phyloP scores from a whole-genome alignment of 2,888 invertebrate species.

The Nycteola revayana region DNA sequence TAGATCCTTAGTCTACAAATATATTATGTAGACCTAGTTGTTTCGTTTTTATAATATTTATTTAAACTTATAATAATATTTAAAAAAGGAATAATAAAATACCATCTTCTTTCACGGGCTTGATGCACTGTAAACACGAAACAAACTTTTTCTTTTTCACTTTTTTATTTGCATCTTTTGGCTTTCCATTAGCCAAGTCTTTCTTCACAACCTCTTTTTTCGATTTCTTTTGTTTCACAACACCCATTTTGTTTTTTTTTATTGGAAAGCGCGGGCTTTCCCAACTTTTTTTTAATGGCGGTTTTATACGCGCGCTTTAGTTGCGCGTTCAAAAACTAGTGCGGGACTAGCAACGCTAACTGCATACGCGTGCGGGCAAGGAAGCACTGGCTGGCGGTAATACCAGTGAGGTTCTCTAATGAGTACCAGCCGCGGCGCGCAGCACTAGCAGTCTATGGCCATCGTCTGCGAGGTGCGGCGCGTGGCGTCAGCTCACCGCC shows the following conservation, averaged over 20 bases:
- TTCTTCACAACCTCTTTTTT: constrained; percentile 48
- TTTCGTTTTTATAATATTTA: not conserved
- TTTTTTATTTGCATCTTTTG: constrained; percentile 64
- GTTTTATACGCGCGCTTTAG: constrained; percentile 54
- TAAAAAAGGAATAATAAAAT: constrained; percentile 31
- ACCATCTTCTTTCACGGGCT: constrained; percentile 71
- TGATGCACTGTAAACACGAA: constrained; percentile 80
- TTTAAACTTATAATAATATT: not conserved
- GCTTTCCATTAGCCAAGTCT: constrained; percentile 57
- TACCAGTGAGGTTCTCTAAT: constrained; percentile 46
- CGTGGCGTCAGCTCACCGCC: constrained; percentile 68
- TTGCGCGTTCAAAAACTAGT: constrained; percentile 76
- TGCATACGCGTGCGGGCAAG: constrained; percentile 69
- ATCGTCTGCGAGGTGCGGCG: constrained; percentile 49
- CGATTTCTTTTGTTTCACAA: constrained; percentile 66
- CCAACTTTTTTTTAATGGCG: constrained; percentile 38
- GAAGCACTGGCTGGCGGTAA: constrained; percentile 61
- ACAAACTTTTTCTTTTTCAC: constrained; percentile 76
- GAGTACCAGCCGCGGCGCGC: constrained; percentile 43
- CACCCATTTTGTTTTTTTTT: constrained; percentile 66
- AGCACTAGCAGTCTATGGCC: constrained; percentile 40
- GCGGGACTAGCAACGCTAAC: constrained; percentile 75
- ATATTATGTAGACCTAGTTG: no score
- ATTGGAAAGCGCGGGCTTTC: constrained; percentile 43
- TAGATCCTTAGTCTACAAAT: no score